Conservation (phyloP, 1,140 invertebrate species). For the Scaptomyza graminum region DNA sequence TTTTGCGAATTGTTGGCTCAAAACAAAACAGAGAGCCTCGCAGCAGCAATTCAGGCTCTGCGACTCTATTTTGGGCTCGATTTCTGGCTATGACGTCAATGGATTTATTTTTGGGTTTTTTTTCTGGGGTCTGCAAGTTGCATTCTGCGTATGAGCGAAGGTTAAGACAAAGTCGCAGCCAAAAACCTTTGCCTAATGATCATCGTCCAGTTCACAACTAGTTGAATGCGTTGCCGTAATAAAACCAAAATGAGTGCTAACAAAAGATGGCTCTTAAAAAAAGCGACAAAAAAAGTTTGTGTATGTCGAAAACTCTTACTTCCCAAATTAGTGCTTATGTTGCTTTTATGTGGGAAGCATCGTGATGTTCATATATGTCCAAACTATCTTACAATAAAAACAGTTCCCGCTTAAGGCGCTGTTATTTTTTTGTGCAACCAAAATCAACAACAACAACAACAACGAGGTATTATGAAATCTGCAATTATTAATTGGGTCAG, state of each 20-base stretch:
- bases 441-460: constrained; percentile 14
- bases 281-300: constrained; percentile 5
- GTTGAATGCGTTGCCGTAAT: constrained; percentile 31
- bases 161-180: constrained; percentile 39
- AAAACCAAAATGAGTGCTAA: constrained; percentile 15
- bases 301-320: constrained; percentile 48
- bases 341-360: constrained; percentile 49
- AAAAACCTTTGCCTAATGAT: constrained; percentile 37
- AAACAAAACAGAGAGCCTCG: constrained; percentile 63
- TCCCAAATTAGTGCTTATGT: constrained; percentile 56
- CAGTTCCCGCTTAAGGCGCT: constrained; percentile 68
- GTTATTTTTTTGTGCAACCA: constrained; percentile 33
- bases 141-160: constrained; percentile 64
- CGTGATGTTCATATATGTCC: constrained; percentile 34
- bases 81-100: constrained; percentile 51
- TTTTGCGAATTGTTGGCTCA: constrained; percentile 69
- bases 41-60: constrained; percentile 19
- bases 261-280: constrained; percentile 33
- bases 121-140: constrained; percentile 35
- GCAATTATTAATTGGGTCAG: constrained; percentile 78
- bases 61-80: background rate
- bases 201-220: constrained; percentile 1
- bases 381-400: constrained; percentile 38
- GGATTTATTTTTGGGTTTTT: constrained; percentile 40
- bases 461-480: constrained; percentile 59